A percentile compares a stretch with the other conserved stretches of the same genome.
phyloP scores from a whole-genome alignment of 2,113 vertebrate species.

The Lathamus discolor region DNA sequence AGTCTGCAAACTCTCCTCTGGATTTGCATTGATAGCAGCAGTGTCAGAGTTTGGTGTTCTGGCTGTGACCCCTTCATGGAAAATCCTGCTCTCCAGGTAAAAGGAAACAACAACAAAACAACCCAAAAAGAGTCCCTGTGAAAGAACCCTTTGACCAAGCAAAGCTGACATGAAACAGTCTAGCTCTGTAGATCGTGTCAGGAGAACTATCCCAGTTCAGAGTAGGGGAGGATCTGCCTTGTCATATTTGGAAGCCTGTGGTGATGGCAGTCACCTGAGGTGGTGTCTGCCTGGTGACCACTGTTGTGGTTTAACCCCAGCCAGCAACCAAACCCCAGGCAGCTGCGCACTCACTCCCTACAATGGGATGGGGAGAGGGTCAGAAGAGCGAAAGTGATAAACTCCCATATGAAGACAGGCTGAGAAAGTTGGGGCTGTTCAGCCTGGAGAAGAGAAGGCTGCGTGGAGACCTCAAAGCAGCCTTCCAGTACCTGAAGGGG shows the following conservation, averaged over 20 bases:
- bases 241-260: background rate
- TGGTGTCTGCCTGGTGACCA: background rate
- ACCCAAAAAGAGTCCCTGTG: background rate
- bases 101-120: background rate
- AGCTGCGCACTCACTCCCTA: background rate
- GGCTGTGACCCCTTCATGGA: background rate
- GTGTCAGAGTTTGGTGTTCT: background rate
- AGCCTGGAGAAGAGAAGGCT: too few species aligned
- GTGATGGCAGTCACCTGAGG: background rate
- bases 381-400: background rate
- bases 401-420: too few species aligned
- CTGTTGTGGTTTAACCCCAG: background rate
- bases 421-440: too few species aligned
- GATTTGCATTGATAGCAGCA: background rate
- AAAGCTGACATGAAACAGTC: background rate
- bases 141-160: background rate
- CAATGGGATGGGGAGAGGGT: accelerated
- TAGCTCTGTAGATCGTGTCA: background rate
- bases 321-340: background rate
- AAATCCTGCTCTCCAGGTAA: background rate
- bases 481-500: too few species aligned
- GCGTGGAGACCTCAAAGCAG: too few species aligned
- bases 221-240: background rate
- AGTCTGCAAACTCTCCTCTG: background rate
- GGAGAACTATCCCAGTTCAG: background rate